Conservation (phyloP, 2,888 invertebrate genomes). For the Pachydiplax longipennis region DNA sequence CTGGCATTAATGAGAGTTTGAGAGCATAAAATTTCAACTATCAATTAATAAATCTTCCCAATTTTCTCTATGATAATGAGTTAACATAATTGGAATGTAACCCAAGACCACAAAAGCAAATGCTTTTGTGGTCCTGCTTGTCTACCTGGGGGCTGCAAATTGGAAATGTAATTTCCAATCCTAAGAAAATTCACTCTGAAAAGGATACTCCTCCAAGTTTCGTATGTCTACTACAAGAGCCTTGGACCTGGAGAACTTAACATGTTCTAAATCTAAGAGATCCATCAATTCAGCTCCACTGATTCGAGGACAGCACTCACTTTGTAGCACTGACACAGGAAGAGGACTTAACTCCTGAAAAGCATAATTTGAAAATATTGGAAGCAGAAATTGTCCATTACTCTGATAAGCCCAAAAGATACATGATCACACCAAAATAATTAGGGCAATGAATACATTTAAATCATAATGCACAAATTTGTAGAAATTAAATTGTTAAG, state of each 20-base stretch:
- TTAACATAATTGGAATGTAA: no score
- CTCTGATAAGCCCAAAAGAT: not conserved
- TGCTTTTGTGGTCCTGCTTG: no score
- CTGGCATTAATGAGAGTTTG: no score
- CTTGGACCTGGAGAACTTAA: conserved; percentile 58
- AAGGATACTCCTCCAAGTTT: conserved; percentile 66
- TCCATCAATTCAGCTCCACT: conserved; percentile 84
- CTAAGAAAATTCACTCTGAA: not conserved
- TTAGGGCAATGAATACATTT: not conserved
- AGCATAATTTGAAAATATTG: conserved; percentile 42
- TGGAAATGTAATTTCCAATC: no score
- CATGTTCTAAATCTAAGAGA: conserved; percentile 67
- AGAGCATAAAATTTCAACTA: no score
- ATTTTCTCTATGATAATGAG: no score
- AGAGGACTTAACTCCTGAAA: conserved; percentile 75
- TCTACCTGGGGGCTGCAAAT: no score
- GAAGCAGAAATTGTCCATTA: not conserved
- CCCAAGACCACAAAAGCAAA: no score
- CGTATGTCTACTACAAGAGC: conserved; percentile 75
- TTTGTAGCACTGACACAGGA: conserved; percentile 72
- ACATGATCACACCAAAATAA: not conserved
- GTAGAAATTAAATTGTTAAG: no score
- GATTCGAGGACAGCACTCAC: conserved; percentile 82
- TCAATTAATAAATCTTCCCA: no score
- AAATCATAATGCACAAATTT: no score